A percentile compares a stretch with the other conserved stretches of the same genome.
These are phyloP conservation scores for Scolopax rusticola DNA, from an alignment of 2,797 vertebrate genomes.

Conservation along the genomic window DNA sequence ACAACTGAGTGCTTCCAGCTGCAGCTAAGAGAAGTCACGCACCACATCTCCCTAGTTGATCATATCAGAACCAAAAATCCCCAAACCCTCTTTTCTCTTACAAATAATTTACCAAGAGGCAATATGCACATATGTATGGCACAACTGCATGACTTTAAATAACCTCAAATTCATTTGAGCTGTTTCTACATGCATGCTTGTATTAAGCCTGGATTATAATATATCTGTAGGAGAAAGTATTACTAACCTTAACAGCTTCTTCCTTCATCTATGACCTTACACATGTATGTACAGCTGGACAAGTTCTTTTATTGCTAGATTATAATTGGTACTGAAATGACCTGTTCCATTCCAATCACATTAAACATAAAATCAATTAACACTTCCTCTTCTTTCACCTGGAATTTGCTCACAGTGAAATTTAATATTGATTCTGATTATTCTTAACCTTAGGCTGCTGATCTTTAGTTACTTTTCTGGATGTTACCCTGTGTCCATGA, in stretches of 20 bases:
- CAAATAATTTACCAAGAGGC: background rate
- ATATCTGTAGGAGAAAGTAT: background rate
- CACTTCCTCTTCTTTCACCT: background rate
- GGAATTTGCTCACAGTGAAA: background rate
- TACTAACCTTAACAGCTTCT: background rate
- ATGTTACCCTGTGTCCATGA: background rate
- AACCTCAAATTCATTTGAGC: background rate
- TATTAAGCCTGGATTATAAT: background rate
- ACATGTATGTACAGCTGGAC: accelerated
- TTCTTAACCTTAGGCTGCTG: background rate
- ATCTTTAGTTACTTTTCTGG: background rate
- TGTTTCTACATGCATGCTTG: background rate
- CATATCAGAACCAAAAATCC: background rate
- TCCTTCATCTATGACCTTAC: background rate
- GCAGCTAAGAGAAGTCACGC: background rate
- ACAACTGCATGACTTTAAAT: background rate
- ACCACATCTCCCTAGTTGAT: background rate
- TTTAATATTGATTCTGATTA: conserved; percentile 8
- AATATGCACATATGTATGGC: background rate
- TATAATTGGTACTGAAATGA: background rate
- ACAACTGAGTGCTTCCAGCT: background rate
- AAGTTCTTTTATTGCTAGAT: background rate
- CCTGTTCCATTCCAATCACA: background rate
- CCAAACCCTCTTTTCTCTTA: background rate
- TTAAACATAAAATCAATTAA: conserved; percentile 19